Percentiles rank a stretch among this genome's conserved stretches.
phyloP scores from a whole-genome alignment of 2,888 invertebrate species.

The Ennomos quercinarius region DNA sequence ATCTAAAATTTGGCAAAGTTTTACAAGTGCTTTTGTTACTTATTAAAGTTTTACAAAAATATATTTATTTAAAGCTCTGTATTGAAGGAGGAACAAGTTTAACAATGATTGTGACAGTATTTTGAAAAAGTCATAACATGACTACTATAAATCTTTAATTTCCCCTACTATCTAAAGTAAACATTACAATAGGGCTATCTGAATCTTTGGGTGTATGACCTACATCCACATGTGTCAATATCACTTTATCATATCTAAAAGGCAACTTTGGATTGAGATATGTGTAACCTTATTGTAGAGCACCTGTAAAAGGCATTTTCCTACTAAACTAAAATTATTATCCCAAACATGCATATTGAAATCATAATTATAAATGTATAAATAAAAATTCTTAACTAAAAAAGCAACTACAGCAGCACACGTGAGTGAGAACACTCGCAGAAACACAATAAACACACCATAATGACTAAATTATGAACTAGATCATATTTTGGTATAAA shows the following conservation, averaged over 20 bases:
- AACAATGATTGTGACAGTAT: constrained; percentile 60
- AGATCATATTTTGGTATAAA: constrained; percentile 82
- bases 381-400: constrained; percentile 61
- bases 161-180: constrained; percentile 67
- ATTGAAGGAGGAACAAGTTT: constrained; percentile 69
- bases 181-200: constrained; percentile 70
- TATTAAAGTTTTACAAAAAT: constrained; percentile 72
- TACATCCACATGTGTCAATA: constrained; percentile 72
- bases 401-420: constrained; percentile 82
- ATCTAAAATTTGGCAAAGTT: constrained; percentile 81
- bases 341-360: constrained; percentile 74
- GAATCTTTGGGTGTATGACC: constrained; percentile 76
- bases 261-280: constrained; percentile 84
- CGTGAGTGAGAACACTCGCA: constrained; percentile 71
- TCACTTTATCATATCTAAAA: constrained; percentile 83
- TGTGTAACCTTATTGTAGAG: constrained; percentile 79
- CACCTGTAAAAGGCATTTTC: constrained; percentile 79
- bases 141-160: constrained; percentile 54
- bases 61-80: constrained; percentile 71
- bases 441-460: constrained; percentile 81
- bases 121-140: constrained; percentile 64
- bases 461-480: constrained; percentile 84
- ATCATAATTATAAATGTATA: constrained; percentile 52
- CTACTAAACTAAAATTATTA: constrained; percentile 65
- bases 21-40: constrained; percentile 60